phyloP scores from a whole-genome alignment of 2,797 vertebrate genomes.

The Esox lucius region DNA sequence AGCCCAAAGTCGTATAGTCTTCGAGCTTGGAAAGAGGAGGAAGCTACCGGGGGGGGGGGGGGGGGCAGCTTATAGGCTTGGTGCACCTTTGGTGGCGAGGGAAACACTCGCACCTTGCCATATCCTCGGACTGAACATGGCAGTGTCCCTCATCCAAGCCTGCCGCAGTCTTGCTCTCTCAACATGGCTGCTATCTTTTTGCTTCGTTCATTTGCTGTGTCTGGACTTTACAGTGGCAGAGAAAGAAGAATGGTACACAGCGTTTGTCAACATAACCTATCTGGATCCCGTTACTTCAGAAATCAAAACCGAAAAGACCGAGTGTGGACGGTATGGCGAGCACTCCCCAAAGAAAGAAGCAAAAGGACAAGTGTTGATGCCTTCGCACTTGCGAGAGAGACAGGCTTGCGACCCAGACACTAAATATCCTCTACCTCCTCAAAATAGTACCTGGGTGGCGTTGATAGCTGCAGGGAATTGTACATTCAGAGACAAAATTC shows the following conservation, averaged over 20 bases:
- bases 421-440: slow-evolving; percentile 75
- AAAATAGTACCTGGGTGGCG: slow-evolving; percentile 84
- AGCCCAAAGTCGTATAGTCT: background rate
- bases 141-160: slow-evolving; percentile 85
- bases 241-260: slow-evolving; percentile 99
- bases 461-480: slow-evolving; percentile 91
- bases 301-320: slow-evolving; percentile 85
- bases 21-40: background rate
- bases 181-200: slow-evolving; percentile 95
- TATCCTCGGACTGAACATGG: slow-evolving; percentile 74
- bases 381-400: slow-evolving; percentile 76
- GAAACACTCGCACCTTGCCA: slow-evolving; percentile 21
- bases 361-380: slow-evolving; percentile 83
- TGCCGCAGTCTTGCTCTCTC: slow-evolving; percentile 96
- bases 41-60: too few relatives aligned
- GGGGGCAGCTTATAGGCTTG: background rate
- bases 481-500: slow-evolving; percentile 88
- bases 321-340: slow-evolving; percentile 96
- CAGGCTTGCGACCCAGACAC: slow-evolving; percentile 86
- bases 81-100: slow-evolving; percentile 17
- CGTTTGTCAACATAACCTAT: slow-evolving; percentile 96
- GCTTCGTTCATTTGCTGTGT: slow-evolving; percentile 93
- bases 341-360: slow-evolving; percentile 93
- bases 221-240: slow-evolving; percentile 97
- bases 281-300: slow-evolving; percentile 81